These are phyloP conservation scores for Atta texana DNA, from an alignment of 1,140 invertebrate species.

Conservation along the genomic window DNA sequence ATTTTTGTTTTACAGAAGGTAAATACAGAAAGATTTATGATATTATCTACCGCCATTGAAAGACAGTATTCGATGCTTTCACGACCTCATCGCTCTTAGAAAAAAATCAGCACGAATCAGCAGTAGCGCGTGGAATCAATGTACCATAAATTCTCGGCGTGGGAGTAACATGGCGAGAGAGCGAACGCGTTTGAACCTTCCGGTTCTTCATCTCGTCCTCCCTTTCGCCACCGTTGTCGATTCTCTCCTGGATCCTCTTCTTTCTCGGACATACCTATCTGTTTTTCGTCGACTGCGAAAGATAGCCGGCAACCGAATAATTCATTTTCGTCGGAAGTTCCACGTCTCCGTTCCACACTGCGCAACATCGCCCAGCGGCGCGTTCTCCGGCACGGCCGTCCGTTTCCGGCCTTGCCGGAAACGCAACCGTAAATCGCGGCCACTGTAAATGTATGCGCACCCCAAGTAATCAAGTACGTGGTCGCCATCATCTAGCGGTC, in stretches of 20 bases:
- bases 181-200: slow-evolving; percentile 34
- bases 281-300: slow-evolving; percentile 39
- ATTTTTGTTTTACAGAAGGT: not conserved
- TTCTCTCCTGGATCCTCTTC: slow-evolving; percentile 21
- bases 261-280: slow-evolving; percentile 35
- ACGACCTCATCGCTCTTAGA: not conserved
- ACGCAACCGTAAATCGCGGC: slow-evolving; percentile 60
- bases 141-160: slow-evolving; percentile 35
- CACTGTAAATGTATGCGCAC: slow-evolving; percentile 44
- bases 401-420: slow-evolving; percentile 58
- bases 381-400: slow-evolving; percentile 53
- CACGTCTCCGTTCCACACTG: slow-evolving; percentile 63
- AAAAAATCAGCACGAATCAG: slow-evolving; percentile 16
- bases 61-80: not conserved
- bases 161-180: slow-evolving; percentile 33
- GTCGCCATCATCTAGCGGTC: slow-evolving; percentile 31
- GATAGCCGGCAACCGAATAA: slow-evolving; percentile 59
- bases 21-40: not conserved
- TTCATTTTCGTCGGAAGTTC: slow-evolving; percentile 68
- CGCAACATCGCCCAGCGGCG: slow-evolving; percentile 60
- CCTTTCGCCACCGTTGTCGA: slow-evolving; percentile 19
- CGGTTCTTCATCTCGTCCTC: slow-evolving; percentile 54
- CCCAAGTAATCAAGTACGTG: slow-evolving; percentile 52
- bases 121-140: slow-evolving; percentile 8
- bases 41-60: not conserved